These are phyloP conservation scores for Synanthedon andrenaeformis DNA, from an alignment of 2,888 invertebrate genomes.

Conservation along the genomic window DNA sequence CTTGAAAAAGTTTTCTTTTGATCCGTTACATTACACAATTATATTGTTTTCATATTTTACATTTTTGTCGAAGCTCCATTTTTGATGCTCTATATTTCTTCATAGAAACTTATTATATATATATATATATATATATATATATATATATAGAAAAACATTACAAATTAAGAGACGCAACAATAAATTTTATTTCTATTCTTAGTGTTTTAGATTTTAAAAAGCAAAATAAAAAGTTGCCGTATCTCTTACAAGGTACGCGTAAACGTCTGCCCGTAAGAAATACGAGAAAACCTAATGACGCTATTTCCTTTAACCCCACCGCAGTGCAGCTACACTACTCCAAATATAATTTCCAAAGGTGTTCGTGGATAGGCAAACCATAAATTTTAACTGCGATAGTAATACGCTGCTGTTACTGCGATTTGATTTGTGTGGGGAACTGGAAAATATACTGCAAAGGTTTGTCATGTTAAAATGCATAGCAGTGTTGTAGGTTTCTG, in stretches of 20 bases:
- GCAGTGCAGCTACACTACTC: conserved; percentile 45
- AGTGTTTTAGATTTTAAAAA: neutral
- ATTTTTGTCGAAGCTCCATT: too few relatives aligned
- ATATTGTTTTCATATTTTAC: too few relatives aligned
- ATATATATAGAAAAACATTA: too few relatives aligned
- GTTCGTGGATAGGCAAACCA: conserved; percentile 57
- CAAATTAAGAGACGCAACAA: too few relatives aligned
- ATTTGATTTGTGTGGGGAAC: conserved; percentile 38
- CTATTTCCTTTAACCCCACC: conserved; percentile 52
- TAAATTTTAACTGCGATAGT: conserved; percentile 57
- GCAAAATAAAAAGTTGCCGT: conserved; percentile 3
- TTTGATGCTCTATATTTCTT: too few relatives aligned
- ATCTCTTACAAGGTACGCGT: conserved; percentile 38
- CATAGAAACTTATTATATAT: too few relatives aligned
- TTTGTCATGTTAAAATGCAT: too few relatives aligned
- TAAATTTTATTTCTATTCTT: too few relatives aligned
- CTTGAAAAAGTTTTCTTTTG: too few relatives aligned
- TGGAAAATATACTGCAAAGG: neutral
- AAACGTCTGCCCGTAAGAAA: conserved; percentile 52
- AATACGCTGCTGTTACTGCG: conserved; percentile 40
- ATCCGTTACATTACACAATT: too few relatives aligned
- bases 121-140: too few relatives aligned
- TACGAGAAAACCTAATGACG: conserved; percentile 63
- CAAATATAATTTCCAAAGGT: conserved; percentile 61
- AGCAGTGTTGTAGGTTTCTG: too few relatives aligned